These are phyloP conservation scores for Ahaetulla prasina DNA, from an alignment of 2,113 vertebrate genomes.

Conservation along the genomic window DNA sequence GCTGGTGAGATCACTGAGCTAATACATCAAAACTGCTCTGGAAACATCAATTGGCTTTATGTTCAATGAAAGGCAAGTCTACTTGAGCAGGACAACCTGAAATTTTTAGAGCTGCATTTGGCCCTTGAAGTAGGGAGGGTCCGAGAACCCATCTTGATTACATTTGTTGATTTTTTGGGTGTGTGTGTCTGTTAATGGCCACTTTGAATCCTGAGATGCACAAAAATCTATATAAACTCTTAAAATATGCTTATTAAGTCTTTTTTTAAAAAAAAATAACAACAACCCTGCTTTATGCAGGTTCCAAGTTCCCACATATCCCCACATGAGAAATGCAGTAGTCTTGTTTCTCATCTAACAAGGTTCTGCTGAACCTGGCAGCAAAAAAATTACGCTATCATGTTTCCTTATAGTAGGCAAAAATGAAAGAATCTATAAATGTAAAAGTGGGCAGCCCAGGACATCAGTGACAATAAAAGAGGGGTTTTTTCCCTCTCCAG, in stretches of 20 bases:
- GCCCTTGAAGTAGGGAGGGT: neutral
- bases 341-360: neutral
- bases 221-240: neutral
- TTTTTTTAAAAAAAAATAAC: neutral
- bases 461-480: neutral
- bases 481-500: neutral
- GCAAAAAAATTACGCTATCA: neutral
- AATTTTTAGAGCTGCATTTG: neutral
- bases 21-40: neutral
- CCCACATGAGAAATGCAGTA: neutral
- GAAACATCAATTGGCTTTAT: neutral
- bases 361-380: neutral
- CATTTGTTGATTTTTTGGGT: neutral
- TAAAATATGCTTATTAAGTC: neutral
- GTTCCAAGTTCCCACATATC: neutral
- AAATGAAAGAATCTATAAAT: neutral
- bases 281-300: neutral
- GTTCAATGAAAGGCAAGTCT: neutral
- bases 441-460: neutral
- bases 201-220: neutral
- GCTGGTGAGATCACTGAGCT: neutral
- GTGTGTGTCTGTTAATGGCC: neutral
- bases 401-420: neutral
- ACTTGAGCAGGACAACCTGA: neutral
- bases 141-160: neutral